These are phyloP conservation scores for Agelastica alni DNA, from an alignment of 2,888 invertebrate species.

Conservation along the genomic window DNA sequence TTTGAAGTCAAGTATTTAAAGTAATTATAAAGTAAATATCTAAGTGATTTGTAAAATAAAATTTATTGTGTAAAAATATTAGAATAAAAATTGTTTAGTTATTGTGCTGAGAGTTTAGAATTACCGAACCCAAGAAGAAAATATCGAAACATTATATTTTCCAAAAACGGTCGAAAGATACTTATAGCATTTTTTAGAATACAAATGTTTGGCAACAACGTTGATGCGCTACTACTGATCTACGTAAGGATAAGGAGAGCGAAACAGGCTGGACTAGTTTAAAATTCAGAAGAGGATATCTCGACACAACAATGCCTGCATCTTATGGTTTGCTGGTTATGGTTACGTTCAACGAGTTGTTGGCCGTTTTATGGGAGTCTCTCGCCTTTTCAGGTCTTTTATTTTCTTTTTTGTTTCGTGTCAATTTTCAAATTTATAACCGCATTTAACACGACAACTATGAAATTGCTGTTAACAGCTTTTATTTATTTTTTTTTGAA, in stretches of 20 bases:
- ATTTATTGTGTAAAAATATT: too few species aligned
- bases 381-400: constrained; percentile 1
- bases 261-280: constrained; percentile 37
- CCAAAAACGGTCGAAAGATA: too few species aligned
- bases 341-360: constrained; percentile 16
- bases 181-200: too few species aligned
- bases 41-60: too few species aligned
- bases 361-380: constrained; percentile 20
- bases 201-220: constrained; percentile 11
- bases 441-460: neutral
- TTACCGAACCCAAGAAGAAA: too few species aligned
- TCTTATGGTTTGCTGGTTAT: constrained; percentile 23
- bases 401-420: neutral
- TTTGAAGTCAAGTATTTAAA: too few species aligned
- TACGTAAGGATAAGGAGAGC: constrained; percentile 32
- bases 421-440: neutral
- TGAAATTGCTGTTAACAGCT: too few species aligned
- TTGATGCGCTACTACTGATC: constrained; percentile 24
- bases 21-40: too few species aligned
- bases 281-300: constrained; percentile 39
- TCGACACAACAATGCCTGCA: constrained; percentile 38
- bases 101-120: too few species aligned
- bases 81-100: too few species aligned
- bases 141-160: too few species aligned
- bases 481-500: too few species aligned